A percentile compares a stretch with the other conserved stretches of the same genome.
These are phyloP conservation scores for Urocynchramus pylzowi DNA, from an alignment of 2,113 vertebrate species.

Conservation along the genomic window DNA sequence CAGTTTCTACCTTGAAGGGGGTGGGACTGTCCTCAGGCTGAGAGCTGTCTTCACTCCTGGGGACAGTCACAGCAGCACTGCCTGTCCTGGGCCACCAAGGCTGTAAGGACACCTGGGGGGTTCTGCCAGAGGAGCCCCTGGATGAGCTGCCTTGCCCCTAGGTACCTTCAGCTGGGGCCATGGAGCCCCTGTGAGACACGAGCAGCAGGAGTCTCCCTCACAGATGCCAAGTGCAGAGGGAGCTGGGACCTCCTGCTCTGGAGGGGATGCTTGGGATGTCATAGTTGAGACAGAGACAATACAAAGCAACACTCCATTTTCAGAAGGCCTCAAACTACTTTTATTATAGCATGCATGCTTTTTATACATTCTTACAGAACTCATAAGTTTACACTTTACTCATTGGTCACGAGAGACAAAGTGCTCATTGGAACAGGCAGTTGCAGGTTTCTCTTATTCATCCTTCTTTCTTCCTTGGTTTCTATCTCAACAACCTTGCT, in stretches of 20 bases:
- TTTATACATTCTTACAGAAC: too few relatives aligned
- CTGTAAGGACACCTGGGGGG: background rate
- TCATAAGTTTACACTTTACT: background rate
- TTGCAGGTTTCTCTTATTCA: background rate
- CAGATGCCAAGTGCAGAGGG: background rate
- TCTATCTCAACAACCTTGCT: background rate
- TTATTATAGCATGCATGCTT: background rate
- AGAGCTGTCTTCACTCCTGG: background rate
- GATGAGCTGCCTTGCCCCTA: background rate
- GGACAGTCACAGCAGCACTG: background rate
- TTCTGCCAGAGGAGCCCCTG: background rate
- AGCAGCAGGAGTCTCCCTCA: background rate
- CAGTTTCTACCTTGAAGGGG: background rate
- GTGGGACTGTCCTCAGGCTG: background rate
- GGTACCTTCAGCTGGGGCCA: background rate
- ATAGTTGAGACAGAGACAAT: background rate
- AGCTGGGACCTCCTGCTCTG: background rate
- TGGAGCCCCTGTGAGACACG: rapidly evolving
- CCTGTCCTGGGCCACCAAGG: background rate
- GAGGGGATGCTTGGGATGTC: background rate
- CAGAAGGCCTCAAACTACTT: background rate
- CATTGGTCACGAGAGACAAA: background rate
- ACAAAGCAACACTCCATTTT: background rate
- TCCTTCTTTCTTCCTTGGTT: background rate
- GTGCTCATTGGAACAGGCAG: background rate